Evolutionary conservation across 2,113 vertebrate species (phyloP).

Genomic region (Dasyprocta punctata): DNA sequence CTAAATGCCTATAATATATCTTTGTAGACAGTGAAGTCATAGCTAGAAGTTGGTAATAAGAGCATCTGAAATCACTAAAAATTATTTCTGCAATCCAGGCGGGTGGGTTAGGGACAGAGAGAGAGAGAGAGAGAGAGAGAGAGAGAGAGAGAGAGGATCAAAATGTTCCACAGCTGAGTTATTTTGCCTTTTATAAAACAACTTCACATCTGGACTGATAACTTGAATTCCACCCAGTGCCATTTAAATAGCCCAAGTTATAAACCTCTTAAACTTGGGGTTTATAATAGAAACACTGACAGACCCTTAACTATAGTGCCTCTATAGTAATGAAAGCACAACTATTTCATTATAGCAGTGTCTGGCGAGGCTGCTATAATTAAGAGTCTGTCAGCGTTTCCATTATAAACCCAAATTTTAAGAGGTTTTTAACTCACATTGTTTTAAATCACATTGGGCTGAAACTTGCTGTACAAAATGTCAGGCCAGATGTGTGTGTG

Average conservation of each 20-base stretch:
- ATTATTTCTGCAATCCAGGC: constrained; percentile 77
- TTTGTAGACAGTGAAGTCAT: constrained; percentile 82
- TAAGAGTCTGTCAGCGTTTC: constrained; percentile 87
- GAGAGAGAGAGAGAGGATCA: constrained; percentile 16
- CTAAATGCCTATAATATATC: constrained; percentile 77
- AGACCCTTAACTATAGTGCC: constrained; percentile 85
- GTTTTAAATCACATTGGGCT: constrained; percentile 82
- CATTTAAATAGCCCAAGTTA: constrained; percentile 86
- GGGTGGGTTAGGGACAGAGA: background rate
- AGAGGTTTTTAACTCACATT: constrained; percentile 83
- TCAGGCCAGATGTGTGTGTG: constrained; percentile 73
- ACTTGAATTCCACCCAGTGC: constrained; percentile 85
- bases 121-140: background rate
- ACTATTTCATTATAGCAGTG: constrained; percentile 78
- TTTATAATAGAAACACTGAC: constrained; percentile 86
- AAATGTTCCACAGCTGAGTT: constrained; percentile 81
- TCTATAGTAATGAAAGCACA: constrained; percentile 84
- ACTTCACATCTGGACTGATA: constrained; percentile 87
- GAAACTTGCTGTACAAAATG: constrained; percentile 77
- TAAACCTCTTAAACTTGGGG: constrained; percentile 87
- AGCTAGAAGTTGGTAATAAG: constrained; percentile 85
- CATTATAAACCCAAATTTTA: constrained; percentile 86
- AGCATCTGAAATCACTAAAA: constrained; percentile 85
- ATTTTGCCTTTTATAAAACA: constrained; percentile 82
- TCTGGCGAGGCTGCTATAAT: constrained; percentile 86